A percentile compares a stretch with the other conserved stretches of the same genome.
These are phyloP conservation scores for Xenentodon cancila DNA, from an alignment of 2,797 vertebrate species.

Conservation along the genomic window DNA sequence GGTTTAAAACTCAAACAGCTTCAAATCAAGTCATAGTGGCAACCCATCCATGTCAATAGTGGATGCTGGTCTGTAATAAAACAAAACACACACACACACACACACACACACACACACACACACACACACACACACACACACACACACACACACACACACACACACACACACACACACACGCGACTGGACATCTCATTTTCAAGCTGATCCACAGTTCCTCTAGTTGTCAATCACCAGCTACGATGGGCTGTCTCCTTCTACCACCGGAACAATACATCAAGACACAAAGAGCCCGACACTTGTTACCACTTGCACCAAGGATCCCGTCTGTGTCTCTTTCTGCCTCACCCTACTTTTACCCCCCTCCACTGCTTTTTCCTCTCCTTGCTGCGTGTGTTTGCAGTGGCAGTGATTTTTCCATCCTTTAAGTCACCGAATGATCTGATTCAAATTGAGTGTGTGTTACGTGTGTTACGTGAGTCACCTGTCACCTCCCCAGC, in stretches of 20 bases:
- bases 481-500: conserved; percentile 29
- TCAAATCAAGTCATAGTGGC: conserved; percentile 25
- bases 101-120: conserved; percentile 15
- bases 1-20: conserved; percentile 17
- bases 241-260: conserved; percentile 51
- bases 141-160: background rate
- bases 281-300: conserved; percentile 67
- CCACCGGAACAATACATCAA: conserved; percentile 61
- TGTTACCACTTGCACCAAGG: conserved; percentile 54
- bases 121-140: conserved; percentile 10
- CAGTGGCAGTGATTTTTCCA: conserved; percentile 20
- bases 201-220: conserved; percentile 52
- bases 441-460: conserved; percentile 28
- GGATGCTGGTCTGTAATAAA: conserved; percentile 47
- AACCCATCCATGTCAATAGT: conserved; percentile 46
- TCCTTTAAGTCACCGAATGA: conserved; percentile 36
- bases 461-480: conserved; percentile 40
- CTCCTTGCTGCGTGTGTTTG: conserved; percentile 16
- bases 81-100: conserved; percentile 20
- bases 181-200: conserved; percentile 39
- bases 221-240: conserved; percentile 61
- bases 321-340: conserved; percentile 16
- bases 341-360: conserved; percentile 8
- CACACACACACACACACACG: conserved; percentile 1
- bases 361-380: background rate